Percentiles rank a stretch among this genome's conserved stretches.
Evolutionary conservation across 2,113 vertebrate genomes (phyloP).

Genomic region (Nematolebias whitei): DNA sequence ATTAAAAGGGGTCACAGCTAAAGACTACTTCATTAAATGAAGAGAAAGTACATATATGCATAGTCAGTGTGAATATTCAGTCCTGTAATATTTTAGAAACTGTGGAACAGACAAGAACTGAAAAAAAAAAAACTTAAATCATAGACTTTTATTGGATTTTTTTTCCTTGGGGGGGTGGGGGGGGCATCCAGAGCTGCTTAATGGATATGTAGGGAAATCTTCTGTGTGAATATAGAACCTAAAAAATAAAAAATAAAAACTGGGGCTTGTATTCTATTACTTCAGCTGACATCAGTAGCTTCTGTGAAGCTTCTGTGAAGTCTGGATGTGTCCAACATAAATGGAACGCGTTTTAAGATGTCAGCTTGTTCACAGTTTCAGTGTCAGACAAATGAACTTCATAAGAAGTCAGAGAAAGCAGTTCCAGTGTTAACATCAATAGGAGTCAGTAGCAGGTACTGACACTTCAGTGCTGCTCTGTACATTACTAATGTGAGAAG

Average conservation of each 20-base stretch:
- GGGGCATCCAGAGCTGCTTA: neutral
- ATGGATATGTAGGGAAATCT: neutral
- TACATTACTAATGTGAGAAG: conserved; percentile 3
- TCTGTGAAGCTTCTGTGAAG: conserved; percentile 11
- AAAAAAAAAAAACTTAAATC: neutral
- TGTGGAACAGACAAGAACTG: neutral
- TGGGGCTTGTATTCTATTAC: neutral
- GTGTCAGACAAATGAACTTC: neutral
- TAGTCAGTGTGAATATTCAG: neutral
- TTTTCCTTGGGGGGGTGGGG: too few species aligned
- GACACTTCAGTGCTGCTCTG: conserved; percentile 6
- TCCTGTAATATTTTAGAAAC: too few species aligned
- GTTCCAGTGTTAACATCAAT: conserved; percentile 23
- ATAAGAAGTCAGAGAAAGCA: neutral
- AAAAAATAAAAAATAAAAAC: too few species aligned
- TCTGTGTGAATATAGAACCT: neutral
- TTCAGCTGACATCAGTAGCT: neutral
- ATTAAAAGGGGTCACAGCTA: too few species aligned
- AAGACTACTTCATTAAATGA: too few species aligned
- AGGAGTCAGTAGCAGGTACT: conserved; percentile 13
- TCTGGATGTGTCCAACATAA: conserved; percentile 16
- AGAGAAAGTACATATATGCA: too few species aligned
- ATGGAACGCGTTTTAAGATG: conserved; percentile 15
- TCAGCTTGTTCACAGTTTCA: conserved; percentile 15
- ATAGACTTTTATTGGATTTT: too few species aligned